Base-by-base conservation (phyloP, 2,888 invertebrate species). In the Leptura quadrifasciata region DNA sequence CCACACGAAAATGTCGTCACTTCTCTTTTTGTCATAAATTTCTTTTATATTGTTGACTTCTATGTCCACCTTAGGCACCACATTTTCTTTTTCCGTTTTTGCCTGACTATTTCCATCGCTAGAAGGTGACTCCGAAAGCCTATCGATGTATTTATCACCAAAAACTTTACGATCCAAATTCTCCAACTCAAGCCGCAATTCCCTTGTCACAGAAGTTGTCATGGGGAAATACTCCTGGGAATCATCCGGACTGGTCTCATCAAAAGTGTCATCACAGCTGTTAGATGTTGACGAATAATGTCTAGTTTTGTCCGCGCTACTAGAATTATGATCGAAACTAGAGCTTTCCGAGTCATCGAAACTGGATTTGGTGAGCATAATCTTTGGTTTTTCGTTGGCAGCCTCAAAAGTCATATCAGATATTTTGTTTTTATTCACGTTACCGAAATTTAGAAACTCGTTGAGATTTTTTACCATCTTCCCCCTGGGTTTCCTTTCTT, bases 141-240 rank as follows among this genome's bases (percentile, higher is more conserved):
- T 80, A 39, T 86, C 86, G n/a, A 88, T 85, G 76, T 85, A 88
- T 77, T 87, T 87, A 75, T 91, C 90, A 0, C 95, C 96, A 85
- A 96, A 96, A 4, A 96, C 95, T 88, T 95, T 96, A 9, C 96
- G 91, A 88, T 96, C 96, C 82, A 96, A 90, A 87, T 95, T 96
- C 85, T 96, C 96, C 79, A 96, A 88, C 88, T 96, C 96, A 64
- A 96, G 91, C 83, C 94, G 92, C 83, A 96, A 89, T 87, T 96
- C 96, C 83, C 95, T 92, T 0, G 96, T 96, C 90, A 96, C 95
- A 2, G 96, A 95, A 4, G 95, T 96, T 0, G 95, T 95, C 94
- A 97, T 94, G 2, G 96, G 96, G 86, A 95, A 95, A 87, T 96
- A 96, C 86, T 95, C 95, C 82, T 95, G 94, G 1, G 94, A 94